Conservation (phyloP, 1,140 invertebrate genomes). For the Drosophila hydei region DNA sequence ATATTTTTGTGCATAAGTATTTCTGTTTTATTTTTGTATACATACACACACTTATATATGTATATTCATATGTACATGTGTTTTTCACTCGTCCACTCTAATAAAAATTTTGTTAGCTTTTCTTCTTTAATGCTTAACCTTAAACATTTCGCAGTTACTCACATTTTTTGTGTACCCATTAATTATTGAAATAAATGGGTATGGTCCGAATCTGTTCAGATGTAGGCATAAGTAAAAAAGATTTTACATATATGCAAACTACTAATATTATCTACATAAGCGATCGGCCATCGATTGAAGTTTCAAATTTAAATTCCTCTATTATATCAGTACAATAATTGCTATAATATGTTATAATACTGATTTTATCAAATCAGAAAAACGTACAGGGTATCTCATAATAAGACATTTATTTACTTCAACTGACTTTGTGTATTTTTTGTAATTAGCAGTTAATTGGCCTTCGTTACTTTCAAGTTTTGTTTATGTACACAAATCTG, state of each 20-base stretch:
- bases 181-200: background rate
- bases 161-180: constrained; percentile 7
- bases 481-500: constrained; percentile 45
- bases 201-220: background rate
- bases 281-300: too few relatives aligned
- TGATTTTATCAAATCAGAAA: too few relatives aligned
- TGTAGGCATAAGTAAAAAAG: too few relatives aligned
- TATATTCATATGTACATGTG: constrained; percentile 7
- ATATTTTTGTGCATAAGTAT: constrained; percentile 17
- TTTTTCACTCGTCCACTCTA: constrained; percentile 73
- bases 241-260: too few relatives aligned
- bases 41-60: constrained; percentile 1
- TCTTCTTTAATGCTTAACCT: constrained; percentile 46
- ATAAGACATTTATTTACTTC: background rate
- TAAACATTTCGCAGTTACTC: constrained; percentile 54
- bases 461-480: constrained; percentile 54
- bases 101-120: constrained; percentile 52
- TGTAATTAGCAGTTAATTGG: constrained; percentile 65
- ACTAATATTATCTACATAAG: too few relatives aligned
- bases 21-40: constrained; percentile 71
- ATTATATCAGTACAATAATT: too few relatives aligned
- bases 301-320: too few relatives aligned
- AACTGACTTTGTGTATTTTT: constrained; percentile 17
- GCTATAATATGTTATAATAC: too few relatives aligned
- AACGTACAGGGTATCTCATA: background rate